Evolutionary conservation across 2,888 invertebrate genomes (phyloP).

Genomic region (Lottia scabra): DNA sequence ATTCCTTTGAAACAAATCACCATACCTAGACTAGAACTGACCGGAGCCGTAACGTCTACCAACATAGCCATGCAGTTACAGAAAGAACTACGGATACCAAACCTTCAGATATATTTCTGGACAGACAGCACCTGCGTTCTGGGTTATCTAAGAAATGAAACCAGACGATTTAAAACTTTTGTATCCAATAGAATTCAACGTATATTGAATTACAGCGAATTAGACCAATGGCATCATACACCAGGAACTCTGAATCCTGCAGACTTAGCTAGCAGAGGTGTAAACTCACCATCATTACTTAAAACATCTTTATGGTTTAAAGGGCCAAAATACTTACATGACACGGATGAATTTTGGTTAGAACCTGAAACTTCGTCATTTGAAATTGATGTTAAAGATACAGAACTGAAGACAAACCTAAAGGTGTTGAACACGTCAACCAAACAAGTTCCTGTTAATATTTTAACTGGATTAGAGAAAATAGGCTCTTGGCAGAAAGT

Average conservation of each 20-base stretch:
- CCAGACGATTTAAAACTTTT: slow-evolving; percentile 1
- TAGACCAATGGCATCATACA: not conserved
- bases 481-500: not conserved
- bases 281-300: not conserved
- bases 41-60: not conserved
- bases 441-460: not conserved
- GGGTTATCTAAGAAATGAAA: not conserved
- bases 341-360: not conserved
- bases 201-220: not conserved
- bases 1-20: not conserved
- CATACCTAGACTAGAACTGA: slow-evolving; percentile 2
- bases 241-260: not conserved
- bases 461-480: not conserved
- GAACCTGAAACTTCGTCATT: not conserved
- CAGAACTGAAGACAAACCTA: not conserved
- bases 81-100: not conserved
- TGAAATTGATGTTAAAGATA: not conserved
- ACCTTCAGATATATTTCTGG: not conserved
- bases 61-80: not conserved
- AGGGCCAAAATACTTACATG: not conserved
- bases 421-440: not conserved
- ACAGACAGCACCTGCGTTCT: not conserved
- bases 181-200: not conserved
- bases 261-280: not conserved
- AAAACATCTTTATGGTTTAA: not conserved